Evolutionary conservation across 2,113 vertebrate genomes (phyloP).

Genomic region (Oryzias woworae): DNA sequence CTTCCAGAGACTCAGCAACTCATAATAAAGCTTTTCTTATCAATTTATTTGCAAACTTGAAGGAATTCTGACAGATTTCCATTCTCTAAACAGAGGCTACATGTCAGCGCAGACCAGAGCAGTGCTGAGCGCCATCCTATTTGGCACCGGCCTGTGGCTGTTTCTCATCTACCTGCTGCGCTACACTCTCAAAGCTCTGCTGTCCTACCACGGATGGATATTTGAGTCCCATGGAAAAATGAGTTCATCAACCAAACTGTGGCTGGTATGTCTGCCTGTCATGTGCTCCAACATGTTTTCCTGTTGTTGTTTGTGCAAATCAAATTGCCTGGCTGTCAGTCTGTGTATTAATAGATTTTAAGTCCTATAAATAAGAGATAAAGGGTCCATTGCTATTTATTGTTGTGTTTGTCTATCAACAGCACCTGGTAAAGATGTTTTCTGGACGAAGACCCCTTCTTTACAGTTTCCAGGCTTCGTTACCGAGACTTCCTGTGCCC

Average conservation of each 20-base stretch:
- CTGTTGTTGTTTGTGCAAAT: not conserved
- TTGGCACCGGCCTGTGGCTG: conserved; percentile 89
- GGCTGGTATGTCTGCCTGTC: conserved; percentile 79
- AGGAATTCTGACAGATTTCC: conserved; percentile 12
- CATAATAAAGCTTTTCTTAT: not conserved
- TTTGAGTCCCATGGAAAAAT: conserved; percentile 89
- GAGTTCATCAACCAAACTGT: conserved; percentile 83
- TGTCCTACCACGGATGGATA: conserved; percentile 95
- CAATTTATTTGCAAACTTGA: not conserved
- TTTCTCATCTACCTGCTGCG: conserved; percentile 85
- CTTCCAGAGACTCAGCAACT: not conserved
- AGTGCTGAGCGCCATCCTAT: conserved; percentile 80
- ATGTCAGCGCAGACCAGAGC: conserved; percentile 73
- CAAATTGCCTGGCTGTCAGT: not conserved
- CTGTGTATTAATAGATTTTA: not conserved
- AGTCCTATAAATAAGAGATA: not conserved
- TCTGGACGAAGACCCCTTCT: conserved; percentile 87
- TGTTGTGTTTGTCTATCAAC: conserved; percentile 19
- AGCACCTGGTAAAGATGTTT: conserved; percentile 83
- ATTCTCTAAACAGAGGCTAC: conserved; percentile 63
- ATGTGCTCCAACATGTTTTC: not conserved
- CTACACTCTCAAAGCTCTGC: conserved; percentile 83
- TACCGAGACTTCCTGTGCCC: conserved; percentile 90
- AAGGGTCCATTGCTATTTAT: not conserved
- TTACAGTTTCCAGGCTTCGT: conserved; percentile 92